Base-by-base conservation (phyloP, 2,888 invertebrate species). In the Ferrisia virgata region DNA sequence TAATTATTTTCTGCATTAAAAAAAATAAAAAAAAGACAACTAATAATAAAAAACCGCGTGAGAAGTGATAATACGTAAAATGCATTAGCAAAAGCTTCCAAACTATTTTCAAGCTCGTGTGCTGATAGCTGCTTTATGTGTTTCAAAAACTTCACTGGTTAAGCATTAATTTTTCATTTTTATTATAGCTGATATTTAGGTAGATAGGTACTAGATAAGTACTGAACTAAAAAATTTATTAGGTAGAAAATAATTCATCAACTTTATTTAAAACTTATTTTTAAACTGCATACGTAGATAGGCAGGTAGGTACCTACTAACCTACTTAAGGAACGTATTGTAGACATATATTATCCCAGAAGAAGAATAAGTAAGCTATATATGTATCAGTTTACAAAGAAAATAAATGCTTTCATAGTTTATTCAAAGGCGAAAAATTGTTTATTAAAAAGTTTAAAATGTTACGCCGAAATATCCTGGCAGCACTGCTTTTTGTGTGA, bases 21-120 rank as follows among this genome's bases (percentile, higher is more conserved):
- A n/a, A n/a, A n/a, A n/a, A n/a, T n/a, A n/a, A n/a, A n/a, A n/a
- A n/a, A n/a, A n/a, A n/a, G n/a, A n/a, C n/a, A n/a, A n/a, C n/a
- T n/a, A n/a, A n/a, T 25, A 25, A 22, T 15, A 79, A 76, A 43
- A 43, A 79, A 13, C 33, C 28, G 79, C 79, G 81, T 36, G 72
- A 76, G 36, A 33, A 36, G 81, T 81, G 58, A 81, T 58, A 81
- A 43, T 81, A n/a, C n/a, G n/a, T n/a, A 81, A 80, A 82, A 82
- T 82, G 58, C 82, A 64, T 69, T 58, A 64, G 64, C 64, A 33
- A 64, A 64, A 82, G 82, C 64, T 64, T 33, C 39, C 31, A 82
- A 82, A 82, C 64, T 82, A 64, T 82, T 82, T 39, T 79, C n/a
- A 82, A 81, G 81, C 82, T 64, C 33, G 53, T 82, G 82, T 64